Evolutionary conservation across 1,140 invertebrate genomes (phyloP).

Genomic region (Drosophila punjabiensis): DNA sequence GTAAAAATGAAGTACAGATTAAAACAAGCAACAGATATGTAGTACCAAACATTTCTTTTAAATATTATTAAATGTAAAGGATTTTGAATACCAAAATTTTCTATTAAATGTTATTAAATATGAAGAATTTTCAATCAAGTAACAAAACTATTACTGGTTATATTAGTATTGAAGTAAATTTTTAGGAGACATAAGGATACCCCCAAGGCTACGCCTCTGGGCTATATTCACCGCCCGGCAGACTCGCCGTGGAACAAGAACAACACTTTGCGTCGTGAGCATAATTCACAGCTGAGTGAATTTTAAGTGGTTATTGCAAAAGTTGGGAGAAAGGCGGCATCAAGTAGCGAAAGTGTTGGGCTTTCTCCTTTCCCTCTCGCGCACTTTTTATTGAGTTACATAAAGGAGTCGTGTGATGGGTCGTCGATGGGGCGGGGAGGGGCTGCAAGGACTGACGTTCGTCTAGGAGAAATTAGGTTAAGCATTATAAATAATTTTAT

Average conservation of each 20-base stretch:
- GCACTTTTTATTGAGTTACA: constrained; percentile 78
- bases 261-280: constrained; percentile 75
- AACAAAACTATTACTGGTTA: too few relatives aligned
- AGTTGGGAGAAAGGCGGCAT: constrained; percentile 66
- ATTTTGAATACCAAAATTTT: neutral
- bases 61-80: too few relatives aligned
- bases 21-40: neutral
- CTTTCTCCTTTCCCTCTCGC: constrained; percentile 23
- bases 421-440: too few relatives aligned
- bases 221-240: neutral
- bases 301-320: constrained; percentile 84
- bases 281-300: constrained; percentile 84
- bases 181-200: neutral
- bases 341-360: constrained; percentile 76
- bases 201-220: neutral
- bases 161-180: too few relatives aligned
- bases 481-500: constrained; percentile 84
- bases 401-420: constrained; percentile 18
- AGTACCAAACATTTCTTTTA: neutral
- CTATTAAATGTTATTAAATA: neutral
- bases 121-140: too few relatives aligned
- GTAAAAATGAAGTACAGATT: accelerated
- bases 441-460: constrained; percentile 34
- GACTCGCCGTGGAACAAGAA: constrained; percentile 59
- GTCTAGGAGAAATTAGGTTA: constrained; percentile 78